Conservation (phyloP, 2,888 invertebrate species). For the Taphrorychus bicolor region DNA sequence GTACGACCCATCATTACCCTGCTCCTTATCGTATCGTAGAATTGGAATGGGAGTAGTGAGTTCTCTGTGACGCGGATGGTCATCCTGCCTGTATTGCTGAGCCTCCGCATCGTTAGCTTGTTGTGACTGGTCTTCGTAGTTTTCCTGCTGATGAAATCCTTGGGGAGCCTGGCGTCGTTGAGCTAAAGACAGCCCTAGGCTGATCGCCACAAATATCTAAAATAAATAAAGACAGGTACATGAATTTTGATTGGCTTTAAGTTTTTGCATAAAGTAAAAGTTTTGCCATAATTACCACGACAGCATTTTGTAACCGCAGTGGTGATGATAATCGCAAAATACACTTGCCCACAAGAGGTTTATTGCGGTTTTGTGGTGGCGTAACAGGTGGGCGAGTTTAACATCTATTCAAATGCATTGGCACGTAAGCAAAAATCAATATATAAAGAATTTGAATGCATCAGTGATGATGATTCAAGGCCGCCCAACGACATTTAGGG, state of each 20-base stretch:
- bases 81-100: constrained; percentile 7
- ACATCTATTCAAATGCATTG: background rate
- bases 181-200: constrained; percentile 9
- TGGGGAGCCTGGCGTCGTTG: background rate
- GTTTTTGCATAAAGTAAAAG: background rate
- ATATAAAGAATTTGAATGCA: background rate
- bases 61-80: constrained; percentile 55
- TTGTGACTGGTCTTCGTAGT: background rate
- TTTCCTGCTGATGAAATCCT: background rate
- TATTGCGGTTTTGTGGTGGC: background rate
- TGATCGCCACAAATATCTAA: constrained; percentile 4
- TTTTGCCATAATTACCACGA: background rate
- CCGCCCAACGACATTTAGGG: background rate
- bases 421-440: background rate
- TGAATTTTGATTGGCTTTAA: background rate
- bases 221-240: too few relatives aligned
- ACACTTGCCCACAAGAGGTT: background rate
- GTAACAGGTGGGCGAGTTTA: background rate
- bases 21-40: constrained; percentile 81
- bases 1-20: constrained; percentile 83
- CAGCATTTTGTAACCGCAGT: background rate
- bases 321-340: background rate
- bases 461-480: background rate
- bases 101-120: constrained; percentile 8
- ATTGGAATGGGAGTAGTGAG: constrained; percentile 83